Conservation (phyloP, 2,888 invertebrate species). For the Caenorhabditis doughertyi region DNA sequence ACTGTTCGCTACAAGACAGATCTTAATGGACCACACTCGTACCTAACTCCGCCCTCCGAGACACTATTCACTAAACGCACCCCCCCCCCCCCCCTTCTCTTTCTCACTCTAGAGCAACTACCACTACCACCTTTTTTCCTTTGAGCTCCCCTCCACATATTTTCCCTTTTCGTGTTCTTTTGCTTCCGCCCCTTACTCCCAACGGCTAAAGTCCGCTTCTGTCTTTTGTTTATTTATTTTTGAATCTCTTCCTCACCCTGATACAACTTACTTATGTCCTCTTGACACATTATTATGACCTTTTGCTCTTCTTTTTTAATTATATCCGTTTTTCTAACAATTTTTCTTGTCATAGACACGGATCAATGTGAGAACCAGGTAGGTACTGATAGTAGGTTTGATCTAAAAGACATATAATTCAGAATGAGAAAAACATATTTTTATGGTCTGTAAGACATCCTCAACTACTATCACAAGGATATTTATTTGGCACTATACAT, state of each 20-base stretch:
- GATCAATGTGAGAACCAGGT: constrained; percentile 16
- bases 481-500: constrained; percentile 86
- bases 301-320: not conserved
- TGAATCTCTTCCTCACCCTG: constrained; percentile 11
- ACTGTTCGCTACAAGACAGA: constrained; percentile 32
- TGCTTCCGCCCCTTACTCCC: constrained; percentile 6
- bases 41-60: constrained; percentile 29
- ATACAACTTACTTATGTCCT: constrained; percentile 5
- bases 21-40: constrained; percentile 27
- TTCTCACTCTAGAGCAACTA: constrained; percentile 1
- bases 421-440: constrained; percentile 43
- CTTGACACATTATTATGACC: constrained; percentile 22
- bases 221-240: constrained; percentile 40
- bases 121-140: constrained; percentile 11
- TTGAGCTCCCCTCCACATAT: constrained; percentile 28
- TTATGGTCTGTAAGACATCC: constrained; percentile 58
- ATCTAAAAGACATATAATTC: not conserved
- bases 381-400: not conserved
- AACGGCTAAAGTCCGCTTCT: constrained; percentile 23
- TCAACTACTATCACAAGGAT: constrained; percentile 72
- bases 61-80: constrained; percentile 32
- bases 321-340: not conserved
- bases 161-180: constrained; percentile 40
- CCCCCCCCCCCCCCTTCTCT: not conserved
- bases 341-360: not conserved